phyloP scores from a whole-genome alignment of 2,797 vertebrate genomes.

The Poecilia gillii region DNA sequence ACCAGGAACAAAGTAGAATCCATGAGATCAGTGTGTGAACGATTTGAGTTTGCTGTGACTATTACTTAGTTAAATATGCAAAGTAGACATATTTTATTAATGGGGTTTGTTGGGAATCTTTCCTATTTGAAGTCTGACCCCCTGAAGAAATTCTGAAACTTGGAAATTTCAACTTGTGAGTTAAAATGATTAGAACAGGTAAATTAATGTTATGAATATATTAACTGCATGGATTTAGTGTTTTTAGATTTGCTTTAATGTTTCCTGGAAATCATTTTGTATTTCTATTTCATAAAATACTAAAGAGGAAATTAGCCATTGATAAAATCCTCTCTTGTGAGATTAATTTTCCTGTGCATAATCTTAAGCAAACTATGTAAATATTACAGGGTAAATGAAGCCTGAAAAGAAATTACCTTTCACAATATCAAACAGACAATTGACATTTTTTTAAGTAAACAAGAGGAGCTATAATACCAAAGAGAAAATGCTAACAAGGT shows the following conservation, averaged over 20 bases:
- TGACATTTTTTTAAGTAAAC: not conserved
- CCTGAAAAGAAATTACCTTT: not conserved
- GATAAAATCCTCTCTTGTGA: not conserved
- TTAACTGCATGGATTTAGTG: not conserved
- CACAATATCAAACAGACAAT: not conserved
- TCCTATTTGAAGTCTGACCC: not conserved
- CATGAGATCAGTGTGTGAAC: not conserved
- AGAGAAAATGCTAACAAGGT: not conserved
- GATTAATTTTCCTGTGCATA: not conserved
- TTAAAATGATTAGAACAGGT: not conserved
- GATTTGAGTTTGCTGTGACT: not conserved
- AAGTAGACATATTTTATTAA: not conserved
- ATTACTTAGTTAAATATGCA: not conserved
- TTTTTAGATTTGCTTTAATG: not conserved
- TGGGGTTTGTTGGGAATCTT: not conserved
- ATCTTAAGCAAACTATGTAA: not conserved
- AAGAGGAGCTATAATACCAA: not conserved
- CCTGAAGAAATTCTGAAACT: not conserved
- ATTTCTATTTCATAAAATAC: not conserved
- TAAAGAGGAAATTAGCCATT: not conserved
- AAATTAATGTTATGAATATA: not conserved
- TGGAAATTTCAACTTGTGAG: not conserved
- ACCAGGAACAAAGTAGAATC: not conserved
- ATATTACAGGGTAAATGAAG: not conserved
- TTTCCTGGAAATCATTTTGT: too few relatives aligned